These are phyloP conservation scores for Zoroaster sp. DNA, from an alignment of 53 echinoderm and acorn worm genomes.

Conservation along the genomic window DNA sequence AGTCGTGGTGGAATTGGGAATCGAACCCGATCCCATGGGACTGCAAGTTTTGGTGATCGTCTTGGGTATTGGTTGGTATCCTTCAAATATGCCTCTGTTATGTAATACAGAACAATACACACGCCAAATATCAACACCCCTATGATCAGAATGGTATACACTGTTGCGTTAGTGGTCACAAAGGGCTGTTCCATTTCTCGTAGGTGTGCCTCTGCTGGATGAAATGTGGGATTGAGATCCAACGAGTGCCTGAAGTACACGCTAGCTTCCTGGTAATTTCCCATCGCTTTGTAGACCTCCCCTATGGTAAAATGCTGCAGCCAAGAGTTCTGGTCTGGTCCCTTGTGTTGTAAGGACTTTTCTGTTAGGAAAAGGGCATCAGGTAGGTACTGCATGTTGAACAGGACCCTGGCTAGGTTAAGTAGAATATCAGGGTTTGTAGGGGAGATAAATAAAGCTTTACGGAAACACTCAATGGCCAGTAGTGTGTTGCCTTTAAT, in stretches of 20 bases:
- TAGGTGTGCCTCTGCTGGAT: constrained; percentile 87
- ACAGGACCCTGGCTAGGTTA: constrained; percentile 92
- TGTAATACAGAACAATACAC: constrained; percentile 77
- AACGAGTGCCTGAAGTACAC: constrained; percentile 82
- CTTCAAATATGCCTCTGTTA: constrained; percentile 75
- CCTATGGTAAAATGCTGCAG: constrained; percentile 96
- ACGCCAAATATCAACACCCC: constrained; percentile 80
- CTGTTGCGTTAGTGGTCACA: constrained; percentile 72
- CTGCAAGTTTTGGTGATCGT: constrained; percentile 67
- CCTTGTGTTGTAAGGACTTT: constrained; percentile 82
- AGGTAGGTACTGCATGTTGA: constrained; percentile 82
- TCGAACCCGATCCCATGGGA: constrained; percentile 77
- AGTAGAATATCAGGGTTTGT: constrained; percentile 92
- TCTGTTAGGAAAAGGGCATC: constrained; percentile 83
- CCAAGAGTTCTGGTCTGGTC: constrained; percentile 91
- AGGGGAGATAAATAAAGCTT: constrained; percentile 82
- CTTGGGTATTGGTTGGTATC: constrained; percentile 54
- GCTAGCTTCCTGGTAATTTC: constrained; percentile 76
- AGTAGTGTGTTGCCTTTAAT: constrained; percentile 90
- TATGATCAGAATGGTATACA: constrained; percentile 91
- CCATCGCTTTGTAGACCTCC: constrained; percentile 84
- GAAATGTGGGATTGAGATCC: constrained; percentile 93
- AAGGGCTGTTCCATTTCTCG: constrained; percentile 79
- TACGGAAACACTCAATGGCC: constrained; percentile 96
- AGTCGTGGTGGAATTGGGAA: constrained; percentile 68